Evolutionary conservation across 2,113 vertebrate genomes (phyloP).

Genomic region (Barnardius zonarius): DNA sequence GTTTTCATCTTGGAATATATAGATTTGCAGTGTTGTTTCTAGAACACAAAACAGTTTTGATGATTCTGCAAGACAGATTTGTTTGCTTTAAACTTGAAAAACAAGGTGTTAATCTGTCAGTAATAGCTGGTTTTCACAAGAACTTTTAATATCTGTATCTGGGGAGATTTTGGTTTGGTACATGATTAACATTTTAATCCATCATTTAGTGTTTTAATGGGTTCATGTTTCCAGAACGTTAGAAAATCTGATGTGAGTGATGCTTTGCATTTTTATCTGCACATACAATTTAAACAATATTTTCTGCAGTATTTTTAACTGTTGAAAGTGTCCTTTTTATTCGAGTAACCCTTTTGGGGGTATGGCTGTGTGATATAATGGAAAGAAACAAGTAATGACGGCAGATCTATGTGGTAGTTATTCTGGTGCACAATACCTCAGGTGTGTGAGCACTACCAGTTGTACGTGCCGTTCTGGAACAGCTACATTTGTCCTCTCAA

Average conservation of each 20-base stretch:
- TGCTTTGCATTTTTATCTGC: background rate
- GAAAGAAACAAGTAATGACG: background rate
- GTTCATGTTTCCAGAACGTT: background rate
- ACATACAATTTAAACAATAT: background rate
- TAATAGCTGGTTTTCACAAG: background rate
- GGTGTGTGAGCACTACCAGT: background rate
- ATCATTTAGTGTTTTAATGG: background rate
- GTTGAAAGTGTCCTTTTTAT: background rate
- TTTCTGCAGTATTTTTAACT: background rate
- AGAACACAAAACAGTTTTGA: background rate
- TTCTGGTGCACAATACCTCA: background rate
- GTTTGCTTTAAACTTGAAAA: conserved; percentile 31
- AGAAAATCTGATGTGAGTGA: background rate
- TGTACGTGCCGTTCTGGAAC: background rate
- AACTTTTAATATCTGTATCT: background rate
- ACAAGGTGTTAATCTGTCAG: background rate
- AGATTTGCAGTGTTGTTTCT: background rate
- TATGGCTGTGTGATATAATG: background rate
- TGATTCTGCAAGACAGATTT: background rate
- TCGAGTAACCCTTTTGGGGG: background rate
- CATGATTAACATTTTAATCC: background rate
- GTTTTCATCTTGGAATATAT: background rate
- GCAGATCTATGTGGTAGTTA: background rate
- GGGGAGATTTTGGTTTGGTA: background rate
- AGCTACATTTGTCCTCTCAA: background rate